phyloP scores from a whole-genome alignment of 2,113 vertebrate species.

The Mohoua ochrocephala region DNA sequence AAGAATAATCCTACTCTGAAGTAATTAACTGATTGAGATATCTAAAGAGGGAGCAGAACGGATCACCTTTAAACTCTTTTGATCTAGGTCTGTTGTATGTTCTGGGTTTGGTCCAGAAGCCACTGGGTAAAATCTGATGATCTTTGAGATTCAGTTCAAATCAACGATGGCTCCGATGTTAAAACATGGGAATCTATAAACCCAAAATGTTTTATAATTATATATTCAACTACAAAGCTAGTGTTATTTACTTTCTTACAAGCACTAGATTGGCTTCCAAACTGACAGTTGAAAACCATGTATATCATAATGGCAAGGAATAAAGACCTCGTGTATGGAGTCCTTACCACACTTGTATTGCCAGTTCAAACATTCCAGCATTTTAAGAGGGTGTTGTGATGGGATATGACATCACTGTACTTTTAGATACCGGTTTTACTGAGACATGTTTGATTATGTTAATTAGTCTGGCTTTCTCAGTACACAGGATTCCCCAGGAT shows the following conservation, averaged over 20 bases:
- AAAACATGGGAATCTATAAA: background rate
- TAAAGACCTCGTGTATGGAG: background rate
- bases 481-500: slow-evolving; percentile 23
- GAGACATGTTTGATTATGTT: slow-evolving; percentile 59
- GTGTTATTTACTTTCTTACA: background rate
- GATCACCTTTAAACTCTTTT: background rate
- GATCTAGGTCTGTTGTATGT: background rate
- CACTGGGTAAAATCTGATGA: background rate
- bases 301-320: background rate
- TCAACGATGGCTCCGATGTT: background rate
- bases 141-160: background rate
- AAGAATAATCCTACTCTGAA: background rate
- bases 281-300: background rate
- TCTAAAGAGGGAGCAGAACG: background rate
- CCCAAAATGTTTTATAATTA: background rate
- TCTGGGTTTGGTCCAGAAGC: background rate
- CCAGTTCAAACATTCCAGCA: background rate
- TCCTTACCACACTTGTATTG: background rate
- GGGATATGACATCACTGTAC: slow-evolving; percentile 49
- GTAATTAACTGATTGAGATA: background rate
- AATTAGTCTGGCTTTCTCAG: slow-evolving; percentile 40
- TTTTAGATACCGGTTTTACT: slow-evolving; percentile 36
- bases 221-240: background rate
- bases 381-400: slow-evolving; percentile 12
- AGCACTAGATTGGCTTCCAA: background rate